Base-by-base conservation (phyloP, 2,113 vertebrate genomes). In the Ctenodactylus gundi region DNA sequence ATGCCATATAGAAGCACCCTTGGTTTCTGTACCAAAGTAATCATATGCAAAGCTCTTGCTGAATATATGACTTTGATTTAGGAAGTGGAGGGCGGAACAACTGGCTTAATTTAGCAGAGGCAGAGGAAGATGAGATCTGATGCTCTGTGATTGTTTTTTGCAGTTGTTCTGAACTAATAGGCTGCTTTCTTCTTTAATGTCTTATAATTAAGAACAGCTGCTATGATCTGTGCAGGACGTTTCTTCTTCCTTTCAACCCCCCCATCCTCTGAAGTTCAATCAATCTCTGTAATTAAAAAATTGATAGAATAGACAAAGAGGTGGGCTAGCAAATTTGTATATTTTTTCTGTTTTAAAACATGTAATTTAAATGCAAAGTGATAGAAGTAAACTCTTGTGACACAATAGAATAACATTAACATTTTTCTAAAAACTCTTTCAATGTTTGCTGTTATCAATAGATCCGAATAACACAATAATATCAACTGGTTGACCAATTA, bases 181-280 rank as follows among this genome's bases (percentile, higher is more conserved):
- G 76, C 25, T 72, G 46, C 65, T 94, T 90, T 97, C 60, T 93
- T 91, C 46, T 58, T 94, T 95, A 65, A 29, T 90, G 58, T 93
- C 67, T 93, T 85, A 78, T 88, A 93, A 92, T 97, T 88, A 85
- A 75, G 51, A 94, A 75, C 85, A 97, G 94, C 85, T 95, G 94
- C 60, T 62, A 34, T 25, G 39, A 93, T 49, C 78, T 87, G 62
- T 67, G 49, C 60, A 77, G 3, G 39, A 29, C 23, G 4, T 76
- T 70, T 51, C 23, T 84, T 46, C 62, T 34, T 85, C 23, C 17
- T 85, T 39, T 88, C 34, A n/a, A 6, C 17, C 8, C 13, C 20
- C n/a, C 23, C 8, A 39, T 12, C 70, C 51, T 15, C 80, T 41
- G 55, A 88, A 88, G 68, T 91, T 68, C 85, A 90, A 85, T 78